Evolutionary conservation across 2,888 invertebrate genomes (phyloP).

Genomic region (Agapostemon virescens): DNA sequence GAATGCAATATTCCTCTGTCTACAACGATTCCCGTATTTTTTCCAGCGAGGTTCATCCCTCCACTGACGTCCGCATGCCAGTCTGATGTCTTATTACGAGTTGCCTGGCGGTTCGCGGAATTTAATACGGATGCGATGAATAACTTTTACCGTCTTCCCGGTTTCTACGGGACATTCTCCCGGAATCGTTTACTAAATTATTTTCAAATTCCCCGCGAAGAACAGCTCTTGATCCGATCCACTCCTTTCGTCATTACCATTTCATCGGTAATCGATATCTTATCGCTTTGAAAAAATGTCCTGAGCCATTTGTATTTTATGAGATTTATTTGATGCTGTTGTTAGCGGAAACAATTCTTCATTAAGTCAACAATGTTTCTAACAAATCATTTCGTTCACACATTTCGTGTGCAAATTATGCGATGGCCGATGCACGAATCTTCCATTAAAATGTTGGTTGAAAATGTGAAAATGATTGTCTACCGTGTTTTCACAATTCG

Average conservation of each 20-base stretch:
- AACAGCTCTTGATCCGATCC: conserved; percentile 1
- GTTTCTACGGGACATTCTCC: conserved; percentile 24
- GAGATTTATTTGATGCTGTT: neutral
- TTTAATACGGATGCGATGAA: conserved; percentile 47
- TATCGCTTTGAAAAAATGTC: neutral
- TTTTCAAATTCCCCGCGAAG: neutral
- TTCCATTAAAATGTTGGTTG: no score
- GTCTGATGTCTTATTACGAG: conserved; percentile 59
- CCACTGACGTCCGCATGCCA: conserved; percentile 49
- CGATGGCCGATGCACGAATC: no score
- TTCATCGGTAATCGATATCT: neutral
- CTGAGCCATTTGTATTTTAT: neutral
- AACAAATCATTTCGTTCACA: no score
- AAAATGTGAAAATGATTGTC: no score
- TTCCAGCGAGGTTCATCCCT: conserved; percentile 29
- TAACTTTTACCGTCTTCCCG: conserved; percentile 25
- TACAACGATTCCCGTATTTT: conserved; percentile 52
- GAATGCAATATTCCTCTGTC: conserved; percentile 73
- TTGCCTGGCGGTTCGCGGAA: conserved; percentile 33
- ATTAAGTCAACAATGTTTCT: neutral
- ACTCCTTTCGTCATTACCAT: neutral
- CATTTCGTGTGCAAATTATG: no score
- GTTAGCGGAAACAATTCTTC: neutral
- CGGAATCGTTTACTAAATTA: conserved; percentile 44
- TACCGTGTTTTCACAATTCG: no score